phyloP scores from a whole-genome alignment of 2,797 vertebrate genomes.

The Sparus aurata region DNA sequence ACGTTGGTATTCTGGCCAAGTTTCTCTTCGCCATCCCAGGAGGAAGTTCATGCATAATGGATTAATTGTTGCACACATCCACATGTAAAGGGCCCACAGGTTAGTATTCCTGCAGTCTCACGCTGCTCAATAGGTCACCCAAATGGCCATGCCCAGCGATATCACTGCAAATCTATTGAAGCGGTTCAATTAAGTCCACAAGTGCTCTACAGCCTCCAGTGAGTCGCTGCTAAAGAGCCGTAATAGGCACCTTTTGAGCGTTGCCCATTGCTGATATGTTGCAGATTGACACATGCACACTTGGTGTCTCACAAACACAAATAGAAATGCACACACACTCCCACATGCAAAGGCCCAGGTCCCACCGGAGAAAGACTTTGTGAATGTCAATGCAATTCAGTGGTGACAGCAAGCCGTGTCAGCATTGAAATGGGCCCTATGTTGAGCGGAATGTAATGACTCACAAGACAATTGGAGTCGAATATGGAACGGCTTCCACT shows the following conservation, averaged over 20 bases:
- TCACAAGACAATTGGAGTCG: slow-evolving; percentile 74
- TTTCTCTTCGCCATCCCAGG: slow-evolving; percentile 66
- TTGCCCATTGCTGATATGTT: slow-evolving; percentile 23
- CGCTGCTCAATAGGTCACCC: slow-evolving; percentile 72
- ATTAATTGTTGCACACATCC: slow-evolving; percentile 81
- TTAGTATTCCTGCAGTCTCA: slow-evolving; percentile 74
- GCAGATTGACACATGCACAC: slow-evolving; percentile 45
- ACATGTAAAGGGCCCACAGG: slow-evolving; percentile 74
- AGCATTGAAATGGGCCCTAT: slow-evolving; percentile 71
- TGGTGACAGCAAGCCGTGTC: slow-evolving; percentile 75
- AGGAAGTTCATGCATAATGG: slow-evolving; percentile 84
- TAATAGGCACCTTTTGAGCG: slow-evolving; percentile 42
- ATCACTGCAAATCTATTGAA: slow-evolving; percentile 60
- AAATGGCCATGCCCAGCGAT: slow-evolving; percentile 53
- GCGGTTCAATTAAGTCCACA: slow-evolving; percentile 68
- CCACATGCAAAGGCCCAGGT: slow-evolving; percentile 32
- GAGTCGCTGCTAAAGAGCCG: slow-evolving; percentile 52
- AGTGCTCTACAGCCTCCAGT: slow-evolving; percentile 38
- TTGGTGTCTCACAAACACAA: slow-evolving; percentile 7
- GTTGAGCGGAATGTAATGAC: slow-evolving; percentile 77
- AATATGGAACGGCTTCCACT: slow-evolving; percentile 70
- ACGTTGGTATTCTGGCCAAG: slow-evolving; percentile 76
- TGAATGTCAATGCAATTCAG: slow-evolving; percentile 78
- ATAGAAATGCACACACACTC: slow-evolving; percentile 13
- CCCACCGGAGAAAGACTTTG: slow-evolving; percentile 72